A percentile compares a stretch with the other conserved stretches of the same genome.
phyloP scores from a whole-genome alignment of 2,113 vertebrate genomes.

The Tyrannus savana region DNA sequence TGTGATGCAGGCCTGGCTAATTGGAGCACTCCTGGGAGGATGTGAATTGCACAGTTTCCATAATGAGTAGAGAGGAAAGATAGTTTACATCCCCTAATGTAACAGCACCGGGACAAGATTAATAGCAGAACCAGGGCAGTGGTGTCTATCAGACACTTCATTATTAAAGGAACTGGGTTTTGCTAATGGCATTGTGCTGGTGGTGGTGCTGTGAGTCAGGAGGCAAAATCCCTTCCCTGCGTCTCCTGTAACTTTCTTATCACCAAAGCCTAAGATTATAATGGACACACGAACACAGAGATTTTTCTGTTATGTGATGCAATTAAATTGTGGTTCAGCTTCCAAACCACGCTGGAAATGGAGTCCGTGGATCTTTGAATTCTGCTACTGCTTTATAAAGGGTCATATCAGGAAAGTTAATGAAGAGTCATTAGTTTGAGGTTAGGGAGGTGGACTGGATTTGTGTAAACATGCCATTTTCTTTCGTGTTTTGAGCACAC shows the following conservation, averaged over 20 bases:
- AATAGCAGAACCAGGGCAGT: slow-evolving; percentile 34
- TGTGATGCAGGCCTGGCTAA: slow-evolving; percentile 51
- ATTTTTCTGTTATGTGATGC: neutral
- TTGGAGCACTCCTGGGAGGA: slow-evolving; percentile 66
- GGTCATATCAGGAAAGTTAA: slow-evolving; percentile 1
- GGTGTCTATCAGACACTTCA: slow-evolving; percentile 32
- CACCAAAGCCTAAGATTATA: slow-evolving; percentile 18
- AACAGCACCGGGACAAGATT: slow-evolving; percentile 51
- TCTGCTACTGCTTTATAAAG: neutral
- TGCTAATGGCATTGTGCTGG: slow-evolving; percentile 33
- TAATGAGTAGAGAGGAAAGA: slow-evolving; percentile 61
- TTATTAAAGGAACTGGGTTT: slow-evolving; percentile 43
- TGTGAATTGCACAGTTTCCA: slow-evolving; percentile 51
- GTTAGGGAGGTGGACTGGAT: neutral
- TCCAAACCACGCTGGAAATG: neutral
- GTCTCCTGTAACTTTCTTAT: slow-evolving; percentile 20
- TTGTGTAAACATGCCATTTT: neutral
- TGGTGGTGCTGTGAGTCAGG: slow-evolving; percentile 21
- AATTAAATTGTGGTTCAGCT: slow-evolving; percentile 38
- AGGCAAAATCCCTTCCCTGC: slow-evolving; percentile 16
- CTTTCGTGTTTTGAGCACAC: neutral
- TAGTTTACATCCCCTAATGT: slow-evolving; percentile 59
- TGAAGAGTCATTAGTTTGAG: neutral
- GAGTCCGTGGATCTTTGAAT: neutral
- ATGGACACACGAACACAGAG: neutral